A percentile compares a stretch with the other conserved stretches of the same genome.
These are phyloP conservation scores for Tyrophagus putrescentiae DNA, from an alignment of 1,140 invertebrate genomes.

Conservation along the genomic window DNA sequence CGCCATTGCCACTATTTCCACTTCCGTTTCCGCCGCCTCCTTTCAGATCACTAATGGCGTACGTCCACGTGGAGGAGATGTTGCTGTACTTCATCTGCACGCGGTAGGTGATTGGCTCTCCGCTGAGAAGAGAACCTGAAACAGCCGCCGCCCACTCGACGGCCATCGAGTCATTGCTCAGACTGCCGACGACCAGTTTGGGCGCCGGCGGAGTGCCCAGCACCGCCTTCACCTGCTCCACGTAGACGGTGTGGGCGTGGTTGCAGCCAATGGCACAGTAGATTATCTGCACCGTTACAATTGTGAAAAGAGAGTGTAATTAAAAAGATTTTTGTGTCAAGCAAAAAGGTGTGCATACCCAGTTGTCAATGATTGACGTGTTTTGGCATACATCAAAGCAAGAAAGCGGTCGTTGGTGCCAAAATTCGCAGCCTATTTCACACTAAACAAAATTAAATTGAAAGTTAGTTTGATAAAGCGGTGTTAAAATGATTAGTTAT, in stretches of 20 bases:
- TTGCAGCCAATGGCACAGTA: constrained; percentile 65
- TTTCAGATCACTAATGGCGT: too few species aligned
- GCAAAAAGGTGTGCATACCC: constrained; percentile 1
- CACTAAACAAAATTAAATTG: constrained; percentile 39
- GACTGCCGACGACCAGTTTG: constrained; percentile 53
- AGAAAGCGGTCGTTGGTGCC: constrained; percentile 47
- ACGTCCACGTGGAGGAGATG: not conserved
- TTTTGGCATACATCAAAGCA: constrained; percentile 56
- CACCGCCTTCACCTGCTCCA: constrained; percentile 50
- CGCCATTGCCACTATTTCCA: not conserved
- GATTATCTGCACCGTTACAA: constrained; percentile 42
- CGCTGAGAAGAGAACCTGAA: too few species aligned
- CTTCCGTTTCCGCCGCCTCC: too few species aligned
- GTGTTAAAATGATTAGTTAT: constrained; percentile 10
- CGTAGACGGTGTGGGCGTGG: constrained; percentile 54
- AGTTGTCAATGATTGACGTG: constrained; percentile 11
- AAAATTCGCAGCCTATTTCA: constrained; percentile 47
- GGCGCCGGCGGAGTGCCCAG: constrained; percentile 54
- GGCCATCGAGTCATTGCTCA: constrained; percentile 55
- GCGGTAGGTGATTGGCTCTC: constrained; percentile 50
- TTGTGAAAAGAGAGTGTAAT: not conserved
- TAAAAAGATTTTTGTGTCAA: not conserved
- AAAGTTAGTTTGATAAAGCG: constrained; percentile 16
- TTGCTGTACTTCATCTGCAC: constrained; percentile 56
- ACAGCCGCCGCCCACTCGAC: constrained; percentile 69